These are phyloP conservation scores for Lucilia sericata DNA, from an alignment of 1,140 invertebrate genomes.

Conservation along the genomic window DNA sequence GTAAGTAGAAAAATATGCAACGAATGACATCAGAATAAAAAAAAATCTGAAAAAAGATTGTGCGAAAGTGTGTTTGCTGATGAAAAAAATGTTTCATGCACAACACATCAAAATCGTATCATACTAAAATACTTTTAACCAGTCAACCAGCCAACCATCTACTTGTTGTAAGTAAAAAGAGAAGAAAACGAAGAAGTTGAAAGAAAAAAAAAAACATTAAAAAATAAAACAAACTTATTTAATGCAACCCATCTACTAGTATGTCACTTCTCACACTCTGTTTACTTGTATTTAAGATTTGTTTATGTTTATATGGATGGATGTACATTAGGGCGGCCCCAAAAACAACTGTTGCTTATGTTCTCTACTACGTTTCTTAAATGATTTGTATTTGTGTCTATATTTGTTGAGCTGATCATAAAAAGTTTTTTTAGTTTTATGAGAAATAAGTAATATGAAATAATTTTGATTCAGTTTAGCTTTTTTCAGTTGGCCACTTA, in stretches of 20 bases:
- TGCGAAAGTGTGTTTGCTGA: neutral
- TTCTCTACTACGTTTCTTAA: no score
- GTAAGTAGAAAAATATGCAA: constrained; percentile 28
- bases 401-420: no score
- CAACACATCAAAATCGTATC: constrained; percentile 15
- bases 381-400: no score
- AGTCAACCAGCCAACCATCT: neutral
- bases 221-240: constrained; percentile 26
- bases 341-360: no score
- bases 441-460: no score
- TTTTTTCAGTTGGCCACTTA: no score
- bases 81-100: constrained; percentile 15
- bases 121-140: neutral
- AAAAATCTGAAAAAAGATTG: neutral
- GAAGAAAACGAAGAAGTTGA: neutral
- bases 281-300: constrained; percentile 36
- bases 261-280: constrained; percentile 40
- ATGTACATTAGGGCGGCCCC: no score
- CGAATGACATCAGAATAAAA: neutral
- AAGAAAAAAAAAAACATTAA: neutral
- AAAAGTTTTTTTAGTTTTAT: no score
- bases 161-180: neutral
- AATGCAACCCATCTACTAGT: constrained; percentile 32
- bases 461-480: no score
- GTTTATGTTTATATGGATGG: constrained; percentile 1